Base-by-base conservation (phyloP, 2,797 vertebrate genomes). In the Danio tinwini region DNA sequence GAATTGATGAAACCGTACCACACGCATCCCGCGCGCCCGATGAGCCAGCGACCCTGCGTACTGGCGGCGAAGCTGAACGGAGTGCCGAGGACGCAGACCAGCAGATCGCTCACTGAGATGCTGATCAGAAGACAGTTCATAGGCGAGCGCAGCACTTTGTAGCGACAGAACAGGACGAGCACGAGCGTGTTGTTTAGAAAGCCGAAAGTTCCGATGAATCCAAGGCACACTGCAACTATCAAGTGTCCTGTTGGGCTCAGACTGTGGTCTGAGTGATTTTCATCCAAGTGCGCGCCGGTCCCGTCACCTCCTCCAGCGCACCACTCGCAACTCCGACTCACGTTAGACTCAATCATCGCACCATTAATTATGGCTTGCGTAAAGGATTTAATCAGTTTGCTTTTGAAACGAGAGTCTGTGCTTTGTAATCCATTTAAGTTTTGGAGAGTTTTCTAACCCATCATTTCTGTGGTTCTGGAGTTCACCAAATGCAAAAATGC, bases 31-130 rank as follows among this genome's bases (percentile, higher is more conserved):
- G 81, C 72, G 14, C 89, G 85, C 17, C 95, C 95, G 78, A 95
- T 92, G 81, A 96, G 92, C 95, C 95, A 95, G 2, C 88, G 92
- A 58, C 94, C 93, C 83, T 92, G 93, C 12, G 90, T 91, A 88
- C 94, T 95, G 79, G 95, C 93, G 2, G 94, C 94, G 83, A 96
- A 96, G 91, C 95, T 95, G 92, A 96, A 94, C 55, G 94, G 95
- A 49, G 94, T 95, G 2, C 94, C 95, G 74, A 94, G 74, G 78
- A 92, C 79, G 85, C 93, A 90, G 81, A 95, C 93, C 87, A 95
- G 90, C 86, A 95, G 86, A 87, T 95, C 95, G 78, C 94, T 95
- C 1, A 88, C 68, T 0, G 93, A 92, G 84, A 95, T 95, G 90
- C 93, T 95, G 84, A 93, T 90, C 75, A 95, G 90, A 76, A 95